A percentile compares a stretch with the other conserved stretches of the same genome.
Evolutionary conservation across 2,113 vertebrate species (phyloP).

Genomic region (Malurus cyaneus): DNA sequence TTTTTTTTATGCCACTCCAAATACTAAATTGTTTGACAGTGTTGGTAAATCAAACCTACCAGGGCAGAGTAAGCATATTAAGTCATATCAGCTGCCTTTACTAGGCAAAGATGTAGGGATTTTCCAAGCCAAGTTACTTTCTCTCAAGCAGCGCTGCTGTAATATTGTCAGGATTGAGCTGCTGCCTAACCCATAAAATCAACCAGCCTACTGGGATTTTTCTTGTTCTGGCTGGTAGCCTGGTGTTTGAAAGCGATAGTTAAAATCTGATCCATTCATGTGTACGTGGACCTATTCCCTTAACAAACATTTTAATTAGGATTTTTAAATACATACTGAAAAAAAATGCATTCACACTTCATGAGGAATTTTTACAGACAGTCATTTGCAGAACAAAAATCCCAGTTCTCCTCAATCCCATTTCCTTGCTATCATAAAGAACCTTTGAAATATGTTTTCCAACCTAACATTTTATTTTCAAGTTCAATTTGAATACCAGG

Average conservation of each 20-base stretch:
- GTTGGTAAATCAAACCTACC: background rate
- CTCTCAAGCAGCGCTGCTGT: background rate
- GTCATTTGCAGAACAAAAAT: background rate
- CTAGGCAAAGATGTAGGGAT: background rate
- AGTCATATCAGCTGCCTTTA: background rate
- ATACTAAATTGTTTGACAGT: background rate
- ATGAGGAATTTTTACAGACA: background rate
- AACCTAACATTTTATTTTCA: background rate
- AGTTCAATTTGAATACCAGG: background rate
- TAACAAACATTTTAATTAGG: background rate
- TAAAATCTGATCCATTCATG: background rate
- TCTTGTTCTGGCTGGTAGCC: background rate
- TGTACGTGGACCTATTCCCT: background rate
- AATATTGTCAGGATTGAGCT: background rate
- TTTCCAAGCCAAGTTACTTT: background rate
- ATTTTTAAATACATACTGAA: background rate
- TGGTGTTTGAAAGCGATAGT: background rate
- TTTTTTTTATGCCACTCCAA: background rate
- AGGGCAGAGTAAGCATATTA: background rate
- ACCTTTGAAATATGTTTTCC: background rate
- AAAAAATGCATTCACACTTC: background rate
- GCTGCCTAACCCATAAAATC: constrained; percentile 3
- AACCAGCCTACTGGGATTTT: background rate
- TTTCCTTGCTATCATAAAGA: background rate
- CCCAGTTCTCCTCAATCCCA: background rate